These are phyloP conservation scores for Dromius quadrimaculatus DNA, from an alignment of 2,888 invertebrate species.

Conservation along the genomic window DNA sequence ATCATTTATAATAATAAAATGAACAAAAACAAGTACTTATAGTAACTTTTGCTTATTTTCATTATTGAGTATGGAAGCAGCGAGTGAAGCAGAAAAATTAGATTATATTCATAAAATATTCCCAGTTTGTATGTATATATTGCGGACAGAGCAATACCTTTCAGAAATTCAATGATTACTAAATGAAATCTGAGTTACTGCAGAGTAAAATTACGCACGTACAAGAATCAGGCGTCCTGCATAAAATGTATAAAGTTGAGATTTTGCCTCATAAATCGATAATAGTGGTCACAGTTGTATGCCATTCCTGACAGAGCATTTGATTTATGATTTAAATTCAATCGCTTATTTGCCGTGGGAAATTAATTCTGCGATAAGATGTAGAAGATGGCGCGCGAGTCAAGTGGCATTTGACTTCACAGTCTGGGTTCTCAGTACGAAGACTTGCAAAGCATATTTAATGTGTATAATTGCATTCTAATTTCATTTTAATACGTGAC, in stretches of 20 bases:
- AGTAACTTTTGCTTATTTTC: too few species aligned
- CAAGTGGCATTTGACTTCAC: slow-evolving; percentile 34
- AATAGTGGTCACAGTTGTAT: slow-evolving; percentile 47
- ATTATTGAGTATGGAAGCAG: not conserved
- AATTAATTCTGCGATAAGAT: slow-evolving; percentile 47
- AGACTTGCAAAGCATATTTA: slow-evolving; percentile 36
- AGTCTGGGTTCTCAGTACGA: too few species aligned
- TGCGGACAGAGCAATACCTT: slow-evolving; percentile 38
- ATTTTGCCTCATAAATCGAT: slow-evolving; percentile 40
- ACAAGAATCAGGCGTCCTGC: slow-evolving; percentile 33
- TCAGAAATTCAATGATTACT: slow-evolving; percentile 54
- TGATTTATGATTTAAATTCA: slow-evolving; percentile 53
- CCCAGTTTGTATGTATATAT: slow-evolving; percentile 6
- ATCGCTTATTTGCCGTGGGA: slow-evolving; percentile 52
- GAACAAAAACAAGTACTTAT: too few species aligned
- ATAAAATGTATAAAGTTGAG: slow-evolving; percentile 42
- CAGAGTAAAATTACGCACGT: slow-evolving; percentile 40
- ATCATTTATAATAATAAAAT: too few species aligned
- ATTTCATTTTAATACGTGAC: slow-evolving; percentile 45
- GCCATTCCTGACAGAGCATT: slow-evolving; percentile 44
- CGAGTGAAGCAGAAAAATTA: not conserved
- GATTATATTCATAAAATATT: not conserved
- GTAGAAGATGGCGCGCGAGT: slow-evolving; percentile 42
- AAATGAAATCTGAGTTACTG: slow-evolving; percentile 51
- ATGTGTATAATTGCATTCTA: slow-evolving; percentile 46